Conservation (phyloP, 1,140 invertebrate species). For the Danaus melanippus region DNA sequence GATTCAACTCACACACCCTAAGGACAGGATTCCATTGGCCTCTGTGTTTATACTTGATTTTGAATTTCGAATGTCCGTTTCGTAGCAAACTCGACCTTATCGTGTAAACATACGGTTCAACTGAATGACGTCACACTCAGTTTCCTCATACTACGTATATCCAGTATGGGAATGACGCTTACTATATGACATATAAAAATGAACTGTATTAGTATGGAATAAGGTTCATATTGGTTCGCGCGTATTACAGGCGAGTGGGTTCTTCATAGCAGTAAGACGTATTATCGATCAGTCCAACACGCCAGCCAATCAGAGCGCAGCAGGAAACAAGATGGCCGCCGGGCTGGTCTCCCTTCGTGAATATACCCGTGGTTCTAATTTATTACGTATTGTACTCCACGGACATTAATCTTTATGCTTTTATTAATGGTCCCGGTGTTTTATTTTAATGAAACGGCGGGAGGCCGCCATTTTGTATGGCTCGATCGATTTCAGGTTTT, state of each 20-base stretch:
- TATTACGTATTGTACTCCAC: slow-evolving; percentile 57
- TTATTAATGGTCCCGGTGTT: slow-evolving; percentile 60
- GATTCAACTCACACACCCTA: too few species aligned
- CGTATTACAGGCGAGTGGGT: slow-evolving; percentile 5
- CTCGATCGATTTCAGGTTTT: slow-evolving; percentile 1
- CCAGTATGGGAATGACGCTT: neutral
- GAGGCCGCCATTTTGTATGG: slow-evolving; percentile 42
- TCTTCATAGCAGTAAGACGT: slow-evolving; percentile 18
- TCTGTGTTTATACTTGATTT: neutral
- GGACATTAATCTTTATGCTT: slow-evolving; percentile 64
- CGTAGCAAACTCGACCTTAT: neutral
- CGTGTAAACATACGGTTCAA: neutral
- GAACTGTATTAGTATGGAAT: neutral
- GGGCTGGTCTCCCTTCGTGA: slow-evolving; percentile 42
- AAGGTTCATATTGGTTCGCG: slow-evolving; percentile 2
- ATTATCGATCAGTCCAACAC: slow-evolving; percentile 54
- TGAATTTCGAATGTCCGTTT: neutral
- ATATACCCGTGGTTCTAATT: slow-evolving; percentile 49
- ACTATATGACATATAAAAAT: neutral
- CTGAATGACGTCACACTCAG: neutral
- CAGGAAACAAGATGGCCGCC: slow-evolving; percentile 45
- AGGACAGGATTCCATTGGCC: too few species aligned
- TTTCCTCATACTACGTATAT: slow-evolving; percentile 2
- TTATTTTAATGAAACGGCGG: slow-evolving; percentile 64
- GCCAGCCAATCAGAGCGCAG: slow-evolving; percentile 41